A percentile compares a stretch with the other conserved stretches of the same genome.
Evolutionary conservation across 1,140 invertebrate genomes (phyloP).

Genomic region (Leguminivora glycinivorella): DNA sequence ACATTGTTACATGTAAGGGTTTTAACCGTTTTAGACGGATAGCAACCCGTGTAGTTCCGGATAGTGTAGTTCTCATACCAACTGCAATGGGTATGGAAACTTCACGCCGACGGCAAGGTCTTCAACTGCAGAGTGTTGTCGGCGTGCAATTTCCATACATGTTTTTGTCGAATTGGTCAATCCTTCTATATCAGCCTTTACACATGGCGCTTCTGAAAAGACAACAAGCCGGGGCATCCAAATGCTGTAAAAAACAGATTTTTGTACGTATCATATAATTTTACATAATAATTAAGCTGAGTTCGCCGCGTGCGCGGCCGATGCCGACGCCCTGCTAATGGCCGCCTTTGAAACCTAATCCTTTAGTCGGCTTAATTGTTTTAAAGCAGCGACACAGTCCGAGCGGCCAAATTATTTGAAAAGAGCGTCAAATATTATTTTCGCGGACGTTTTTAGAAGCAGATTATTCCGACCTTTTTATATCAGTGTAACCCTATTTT

Average conservation of each 20-base stretch:
- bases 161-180: too few relatives aligned
- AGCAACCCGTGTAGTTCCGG: too few relatives aligned
- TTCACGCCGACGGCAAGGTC: too few relatives aligned
- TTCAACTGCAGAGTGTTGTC: too few relatives aligned
- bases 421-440: slow-evolving; percentile 1
- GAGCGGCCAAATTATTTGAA: slow-evolving; percentile 2
- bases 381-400: slow-evolving; percentile 42
- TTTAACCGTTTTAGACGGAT: neutral
- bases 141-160: too few relatives aligned
- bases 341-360: slow-evolving; percentile 41
- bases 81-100: too few relatives aligned
- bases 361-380: slow-evolving; percentile 39
- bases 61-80: too few relatives aligned
- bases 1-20: too few relatives aligned
- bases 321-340: slow-evolving; percentile 34
- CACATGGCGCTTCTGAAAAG: too few relatives aligned
- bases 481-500: neutral
- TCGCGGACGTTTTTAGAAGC: neutral
- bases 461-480: neutral
- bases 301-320: neutral
- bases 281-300: slow-evolving; percentile 30
- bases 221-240: too few relatives aligned
- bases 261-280: slow-evolving; percentile 22
- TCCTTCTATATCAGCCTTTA: too few relatives aligned
- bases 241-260: neutral